Evolutionary conservation across 2,797 vertebrate genomes (phyloP).

Genomic region (Melanotaenia nigrans): DNA sequence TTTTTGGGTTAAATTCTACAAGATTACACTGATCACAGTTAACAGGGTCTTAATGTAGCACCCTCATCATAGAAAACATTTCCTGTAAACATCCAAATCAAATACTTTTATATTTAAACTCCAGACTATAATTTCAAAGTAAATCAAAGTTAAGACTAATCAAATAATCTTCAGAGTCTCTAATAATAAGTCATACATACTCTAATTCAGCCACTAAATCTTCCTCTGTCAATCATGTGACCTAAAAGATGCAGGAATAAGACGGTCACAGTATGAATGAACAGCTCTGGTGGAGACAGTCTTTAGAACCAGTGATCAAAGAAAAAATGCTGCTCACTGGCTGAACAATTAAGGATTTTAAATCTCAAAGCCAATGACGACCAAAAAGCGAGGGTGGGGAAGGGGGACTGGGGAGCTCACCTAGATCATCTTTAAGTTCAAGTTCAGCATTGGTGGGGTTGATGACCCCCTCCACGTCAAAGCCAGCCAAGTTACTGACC

Average conservation of each 20-base stretch:
- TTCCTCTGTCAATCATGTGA: slow-evolving; percentile 3
- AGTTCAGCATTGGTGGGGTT: slow-evolving; percentile 99
- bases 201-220: not conserved
- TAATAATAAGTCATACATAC: not conserved
- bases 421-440: slow-evolving; percentile 99
- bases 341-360: slow-evolving; percentile 61
- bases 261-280: slow-evolving; percentile 19
- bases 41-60: not conserved
- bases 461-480: slow-evolving; percentile 99
- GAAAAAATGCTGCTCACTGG: not conserved
- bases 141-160: not conserved
- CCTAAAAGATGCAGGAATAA: not conserved
- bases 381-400: not conserved
- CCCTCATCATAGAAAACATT: not conserved
- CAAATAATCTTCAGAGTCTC: not conserved
- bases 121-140: not conserved
- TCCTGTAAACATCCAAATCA: too few species aligned
- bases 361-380: slow-evolving; percentile 21
- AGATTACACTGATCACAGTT: not conserved
- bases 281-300: not conserved
- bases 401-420: slow-evolving; percentile 79
- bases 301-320: not conserved
- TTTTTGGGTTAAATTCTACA: not conserved
- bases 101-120: not conserved
- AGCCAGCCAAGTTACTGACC: slow-evolving; percentile 99